Percentiles rank a stretch among this genome's conserved stretches.
phyloP scores from a whole-genome alignment of 2,888 invertebrate species.

The Leptopilina myrica region DNA sequence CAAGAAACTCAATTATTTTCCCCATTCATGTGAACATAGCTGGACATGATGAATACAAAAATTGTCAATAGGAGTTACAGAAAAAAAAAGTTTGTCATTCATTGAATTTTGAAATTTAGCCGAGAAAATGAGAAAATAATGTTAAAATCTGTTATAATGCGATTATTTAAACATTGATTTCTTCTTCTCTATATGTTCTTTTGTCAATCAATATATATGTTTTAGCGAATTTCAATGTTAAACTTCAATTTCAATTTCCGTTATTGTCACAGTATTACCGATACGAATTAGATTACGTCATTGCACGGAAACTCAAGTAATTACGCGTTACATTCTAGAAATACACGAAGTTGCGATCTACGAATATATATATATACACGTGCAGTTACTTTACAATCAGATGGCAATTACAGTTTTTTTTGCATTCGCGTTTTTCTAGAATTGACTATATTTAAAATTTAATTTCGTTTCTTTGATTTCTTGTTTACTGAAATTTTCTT shows the following conservation, averaged over 20 bases:
- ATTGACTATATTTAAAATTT: neutral
- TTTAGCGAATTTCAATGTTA: conserved; percentile 1
- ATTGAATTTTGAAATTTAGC: conserved; percentile 37
- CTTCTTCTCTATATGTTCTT: neutral
- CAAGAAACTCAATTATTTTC: neutral
- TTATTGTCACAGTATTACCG: conserved; percentile 10
- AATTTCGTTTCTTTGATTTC: neutral
- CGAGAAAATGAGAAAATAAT: conserved; percentile 1
- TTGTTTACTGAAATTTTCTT: conserved; percentile 11
- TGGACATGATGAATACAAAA: neutral
- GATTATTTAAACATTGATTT: neutral
- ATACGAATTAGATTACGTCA: conserved; percentile 13
- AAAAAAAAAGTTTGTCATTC: neutral
- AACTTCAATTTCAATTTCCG: neutral
- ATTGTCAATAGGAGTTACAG: neutral
- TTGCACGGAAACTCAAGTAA: conserved; percentile 1
- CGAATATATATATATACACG: neutral
- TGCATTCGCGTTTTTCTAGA: conserved; percentile 18
- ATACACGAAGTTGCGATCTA: conserved; percentile 7
- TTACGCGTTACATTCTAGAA: conserved; percentile 16
- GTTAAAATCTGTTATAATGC: neutral
- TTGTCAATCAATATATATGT: neutral
- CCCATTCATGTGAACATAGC: neutral
- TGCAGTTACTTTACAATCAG: conserved; percentile 11
- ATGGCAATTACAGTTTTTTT: neutral